Conservation (phyloP, 2,797 vertebrate species). For the Xerus rutilus region DNA sequence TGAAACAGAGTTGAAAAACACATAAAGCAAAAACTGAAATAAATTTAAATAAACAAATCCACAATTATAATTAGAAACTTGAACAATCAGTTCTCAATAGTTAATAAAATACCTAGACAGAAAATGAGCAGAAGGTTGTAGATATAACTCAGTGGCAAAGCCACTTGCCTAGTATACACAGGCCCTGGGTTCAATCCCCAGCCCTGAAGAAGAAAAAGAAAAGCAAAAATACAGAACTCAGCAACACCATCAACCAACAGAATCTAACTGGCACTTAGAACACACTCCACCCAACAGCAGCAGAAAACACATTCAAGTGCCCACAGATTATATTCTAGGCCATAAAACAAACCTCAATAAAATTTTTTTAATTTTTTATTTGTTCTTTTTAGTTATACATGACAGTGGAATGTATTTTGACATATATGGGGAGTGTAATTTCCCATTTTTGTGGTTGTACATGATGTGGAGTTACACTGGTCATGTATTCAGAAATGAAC, state of each 20-base stretch:
- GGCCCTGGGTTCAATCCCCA: neutral
- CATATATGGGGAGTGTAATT: too few relatives aligned
- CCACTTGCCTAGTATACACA: neutral
- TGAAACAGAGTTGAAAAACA: neutral
- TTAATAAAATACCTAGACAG: neutral
- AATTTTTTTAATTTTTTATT: too few relatives aligned
- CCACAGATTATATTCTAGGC: neutral
- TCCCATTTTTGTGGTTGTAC: too few relatives aligned
- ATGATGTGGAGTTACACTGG: too few relatives aligned
- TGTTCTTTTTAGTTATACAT: too few relatives aligned
- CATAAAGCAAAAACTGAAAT: neutral
- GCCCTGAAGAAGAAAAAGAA: neutral
- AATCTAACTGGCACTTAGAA: neutral
- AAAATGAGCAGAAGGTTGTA: neutral
- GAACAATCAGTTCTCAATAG: neutral
- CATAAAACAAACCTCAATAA: slow-evolving; percentile 15
- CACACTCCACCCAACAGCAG: neutral
- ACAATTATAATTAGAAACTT: slow-evolving; percentile 1
- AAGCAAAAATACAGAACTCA: neutral
- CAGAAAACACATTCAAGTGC: slow-evolving; percentile 2
- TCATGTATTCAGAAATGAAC: too few relatives aligned
- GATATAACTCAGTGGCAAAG: neutral
- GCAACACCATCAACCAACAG: neutral
- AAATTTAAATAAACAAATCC: slow-evolving; percentile 10
- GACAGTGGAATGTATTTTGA: too few relatives aligned